These are phyloP conservation scores for Odontesthes bonariensis DNA, from an alignment of 2,113 vertebrate species.

Conservation along the genomic window DNA sequence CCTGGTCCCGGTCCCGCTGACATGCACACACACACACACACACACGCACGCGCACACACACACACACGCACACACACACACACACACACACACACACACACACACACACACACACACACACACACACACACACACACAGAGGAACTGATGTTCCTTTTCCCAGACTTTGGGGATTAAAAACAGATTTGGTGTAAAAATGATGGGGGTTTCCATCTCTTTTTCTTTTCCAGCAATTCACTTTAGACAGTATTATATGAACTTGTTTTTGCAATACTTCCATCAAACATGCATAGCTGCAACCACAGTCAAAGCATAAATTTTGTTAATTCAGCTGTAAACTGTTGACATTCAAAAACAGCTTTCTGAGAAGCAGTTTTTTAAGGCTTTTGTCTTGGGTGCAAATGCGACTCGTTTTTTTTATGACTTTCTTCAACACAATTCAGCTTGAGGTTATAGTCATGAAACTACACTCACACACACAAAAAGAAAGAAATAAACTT, in stretches of 20 bases:
- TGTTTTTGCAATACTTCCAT: conserved; percentile 36
- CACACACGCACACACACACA: conserved; percentile 24
- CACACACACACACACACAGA: conserved; percentile 2
- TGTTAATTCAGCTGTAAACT: conserved; percentile 16
- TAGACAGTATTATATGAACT: conserved; percentile 38
- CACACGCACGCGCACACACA: conserved; percentile 10
- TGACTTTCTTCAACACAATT: conserved; percentile 53
- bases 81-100: conserved; percentile 10
- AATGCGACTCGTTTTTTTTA: conserved; percentile 43
- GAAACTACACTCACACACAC: conserved; percentile 29
- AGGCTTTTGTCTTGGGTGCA: conserved; percentile 45
- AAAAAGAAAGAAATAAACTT: neutral
- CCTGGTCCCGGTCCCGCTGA: conserved; percentile 69
- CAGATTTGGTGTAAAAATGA: conserved; percentile 59
- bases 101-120: conserved; percentile 20
- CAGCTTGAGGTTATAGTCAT: conserved; percentile 47
- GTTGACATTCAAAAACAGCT: conserved; percentile 38
- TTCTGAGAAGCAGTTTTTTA: conserved; percentile 27
- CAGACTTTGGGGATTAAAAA: conserved; percentile 68
- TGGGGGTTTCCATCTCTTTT: conserved; percentile 43
- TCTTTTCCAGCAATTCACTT: conserved; percentile 49
- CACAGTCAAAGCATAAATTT: neutral
- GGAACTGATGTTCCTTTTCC: conserved; percentile 45
- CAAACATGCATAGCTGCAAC: conserved; percentile 4
- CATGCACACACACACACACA: conserved; percentile 34